Percentiles rank a stretch among this genome's conserved stretches.
These are phyloP conservation scores for Beaufortia kweichowensis DNA, from an alignment of 2,113 vertebrate species.

Conservation along the genomic window DNA sequence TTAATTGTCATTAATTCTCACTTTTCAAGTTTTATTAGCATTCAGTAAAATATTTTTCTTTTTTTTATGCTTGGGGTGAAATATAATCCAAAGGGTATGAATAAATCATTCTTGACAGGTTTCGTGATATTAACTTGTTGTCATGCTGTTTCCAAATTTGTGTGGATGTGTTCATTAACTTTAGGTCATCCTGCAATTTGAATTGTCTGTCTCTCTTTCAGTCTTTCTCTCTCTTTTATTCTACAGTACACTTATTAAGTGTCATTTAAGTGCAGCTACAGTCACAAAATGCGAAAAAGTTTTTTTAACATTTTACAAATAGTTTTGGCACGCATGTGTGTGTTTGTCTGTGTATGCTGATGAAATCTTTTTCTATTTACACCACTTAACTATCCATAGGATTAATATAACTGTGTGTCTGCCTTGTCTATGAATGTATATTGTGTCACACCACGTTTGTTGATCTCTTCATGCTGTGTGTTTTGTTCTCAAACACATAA, in stretches of 20 bases:
- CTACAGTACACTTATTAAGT: not conserved
- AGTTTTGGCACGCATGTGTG: too few species aligned
- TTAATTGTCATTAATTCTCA: not conserved
- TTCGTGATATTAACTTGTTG: not conserved
- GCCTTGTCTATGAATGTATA: too few species aligned
- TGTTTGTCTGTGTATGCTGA: too few species aligned
- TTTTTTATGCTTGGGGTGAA: not conserved
- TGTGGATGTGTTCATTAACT: not conserved
- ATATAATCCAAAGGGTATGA: not conserved
- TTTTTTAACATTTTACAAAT: too few species aligned
- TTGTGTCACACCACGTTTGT: not conserved
- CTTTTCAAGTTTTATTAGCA: not conserved
- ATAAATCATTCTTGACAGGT: not conserved
- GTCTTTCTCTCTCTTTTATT: constrained; percentile 4
- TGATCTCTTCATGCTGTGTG: constrained; percentile 21
- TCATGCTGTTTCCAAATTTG: not conserved
- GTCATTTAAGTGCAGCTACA: not conserved
- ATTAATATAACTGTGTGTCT: not conserved
- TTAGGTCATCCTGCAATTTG: not conserved
- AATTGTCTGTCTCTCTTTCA: not conserved
- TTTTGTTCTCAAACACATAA: constrained; percentile 19
- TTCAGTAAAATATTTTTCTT: not conserved
- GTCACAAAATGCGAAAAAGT: not conserved
- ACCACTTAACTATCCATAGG: not conserved
- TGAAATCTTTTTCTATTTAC: too few species aligned